Evolutionary conservation across 2,888 invertebrate species (phyloP).

Genomic region (Sericinus montela): DNA sequence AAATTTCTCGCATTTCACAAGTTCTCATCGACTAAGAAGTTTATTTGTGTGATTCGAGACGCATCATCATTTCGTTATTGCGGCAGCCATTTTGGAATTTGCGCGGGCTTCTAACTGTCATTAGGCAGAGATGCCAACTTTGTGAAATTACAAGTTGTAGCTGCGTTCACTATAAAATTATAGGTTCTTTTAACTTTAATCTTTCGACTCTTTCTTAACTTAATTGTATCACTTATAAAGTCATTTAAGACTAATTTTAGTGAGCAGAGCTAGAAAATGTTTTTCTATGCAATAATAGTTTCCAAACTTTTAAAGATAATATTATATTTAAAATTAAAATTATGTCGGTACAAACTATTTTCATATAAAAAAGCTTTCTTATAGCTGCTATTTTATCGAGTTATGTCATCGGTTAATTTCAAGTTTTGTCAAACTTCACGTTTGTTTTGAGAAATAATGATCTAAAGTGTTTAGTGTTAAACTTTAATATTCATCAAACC

Average conservation of each 20-base stretch:
- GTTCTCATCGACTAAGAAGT: constrained; percentile 49
- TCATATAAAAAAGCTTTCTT: too few species aligned
- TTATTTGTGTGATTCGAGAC: constrained; percentile 63
- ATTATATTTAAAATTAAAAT: too few species aligned
- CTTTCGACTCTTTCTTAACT: constrained; percentile 37
- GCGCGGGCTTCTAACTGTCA: constrained; percentile 57
- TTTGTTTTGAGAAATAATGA: too few species aligned
- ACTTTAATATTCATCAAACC: too few species aligned
- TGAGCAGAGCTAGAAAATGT: neutral
- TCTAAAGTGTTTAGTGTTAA: too few species aligned
- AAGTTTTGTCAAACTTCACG: too few species aligned
- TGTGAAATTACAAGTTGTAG: constrained; percentile 67
- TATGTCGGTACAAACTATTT: too few species aligned
- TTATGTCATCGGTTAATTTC: too few species aligned
- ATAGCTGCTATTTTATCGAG: too few species aligned
- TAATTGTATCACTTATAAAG: constrained; percentile 62
- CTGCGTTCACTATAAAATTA: constrained; percentile 70
- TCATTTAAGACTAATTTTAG: constrained; percentile 16
- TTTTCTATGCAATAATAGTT: too few species aligned
- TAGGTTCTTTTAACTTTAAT: constrained; percentile 47
- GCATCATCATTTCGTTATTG: constrained; percentile 62
- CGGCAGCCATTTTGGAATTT: constrained; percentile 68
- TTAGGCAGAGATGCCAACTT: constrained; percentile 73
- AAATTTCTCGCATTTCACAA: constrained; percentile 42
- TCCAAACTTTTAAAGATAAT: too few species aligned